phyloP scores from a whole-genome alignment of 2,888 invertebrate genomes.

The Anagyrus pseudococci region DNA sequence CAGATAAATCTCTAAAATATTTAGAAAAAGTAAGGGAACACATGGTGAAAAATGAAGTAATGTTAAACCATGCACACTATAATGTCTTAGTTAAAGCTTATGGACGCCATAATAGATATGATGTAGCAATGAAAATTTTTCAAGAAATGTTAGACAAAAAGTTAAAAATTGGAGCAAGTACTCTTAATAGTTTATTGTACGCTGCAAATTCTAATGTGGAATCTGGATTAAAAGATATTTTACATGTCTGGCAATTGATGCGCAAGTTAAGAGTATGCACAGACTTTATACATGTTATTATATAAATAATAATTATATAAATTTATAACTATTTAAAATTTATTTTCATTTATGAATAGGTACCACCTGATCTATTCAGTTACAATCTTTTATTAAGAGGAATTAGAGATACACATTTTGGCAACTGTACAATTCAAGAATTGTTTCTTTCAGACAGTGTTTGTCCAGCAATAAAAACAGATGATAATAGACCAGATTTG shows the following conservation, averaged over 20 bases:
- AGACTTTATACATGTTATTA: too few relatives aligned
- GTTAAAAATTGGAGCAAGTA: conserved; percentile 70
- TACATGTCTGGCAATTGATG: conserved; percentile 89
- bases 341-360: conserved; percentile 9
- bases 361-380: conserved; percentile 71
- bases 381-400: conserved; percentile 84
- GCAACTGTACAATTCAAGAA: conserved; percentile 59
- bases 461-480: conserved; percentile 33
- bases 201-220: conserved; percentile 82
- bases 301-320: not conserved
- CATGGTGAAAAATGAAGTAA: conserved; percentile 68
- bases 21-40: conserved; percentile 19
- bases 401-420: conserved; percentile 82
- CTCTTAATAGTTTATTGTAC: conserved; percentile 82
- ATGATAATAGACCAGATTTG: conserved; percentile 70
- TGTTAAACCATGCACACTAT: conserved; percentile 79
- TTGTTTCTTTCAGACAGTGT: conserved; percentile 34
- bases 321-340: not conserved
- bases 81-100: conserved; percentile 93
- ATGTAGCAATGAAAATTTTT: conserved; percentile 79
- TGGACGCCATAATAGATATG: conserved; percentile 80
- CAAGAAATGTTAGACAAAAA: conserved; percentile 81
- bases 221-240: conserved; percentile 81
- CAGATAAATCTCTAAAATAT: conserved; percentile 68
- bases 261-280: conserved; percentile 65